These are phyloP conservation scores for Melanotaenia nigrans DNA, from an alignment of 2,797 vertebrate genomes.

Conservation along the genomic window DNA sequence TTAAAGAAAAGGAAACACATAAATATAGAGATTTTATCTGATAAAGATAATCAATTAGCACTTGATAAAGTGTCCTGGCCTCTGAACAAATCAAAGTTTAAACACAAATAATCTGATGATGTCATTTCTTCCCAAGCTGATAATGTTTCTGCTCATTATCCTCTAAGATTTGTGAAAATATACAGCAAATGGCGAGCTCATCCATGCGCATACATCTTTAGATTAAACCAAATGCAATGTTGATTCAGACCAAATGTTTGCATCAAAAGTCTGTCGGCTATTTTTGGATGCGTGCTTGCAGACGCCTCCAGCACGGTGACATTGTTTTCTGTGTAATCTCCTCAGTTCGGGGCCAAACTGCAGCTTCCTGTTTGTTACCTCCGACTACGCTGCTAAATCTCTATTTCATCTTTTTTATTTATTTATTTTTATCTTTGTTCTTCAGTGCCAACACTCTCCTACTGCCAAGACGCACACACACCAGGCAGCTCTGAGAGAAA, in stretches of 20 bases:
- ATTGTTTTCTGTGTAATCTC: constrained; percentile 69
- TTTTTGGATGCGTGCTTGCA: constrained; percentile 52
- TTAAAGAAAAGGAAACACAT: constrained; percentile 18
- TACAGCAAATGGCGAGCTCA: constrained; percentile 47
- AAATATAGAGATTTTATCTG: constrained; percentile 20
- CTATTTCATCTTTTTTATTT: constrained; percentile 18
- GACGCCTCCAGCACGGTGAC: constrained; percentile 54
- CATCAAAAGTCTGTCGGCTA: constrained; percentile 41
- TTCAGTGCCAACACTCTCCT: constrained; percentile 36
- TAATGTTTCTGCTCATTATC: constrained; percentile 22
- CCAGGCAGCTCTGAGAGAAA: constrained; percentile 13
- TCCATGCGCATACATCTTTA: constrained; percentile 34
- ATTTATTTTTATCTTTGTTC: constrained; percentile 21
- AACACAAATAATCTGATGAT: not conserved
- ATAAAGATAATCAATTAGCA: not conserved
- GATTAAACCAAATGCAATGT: constrained; percentile 38
- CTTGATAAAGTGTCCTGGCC: not conserved
- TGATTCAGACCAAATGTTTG: constrained; percentile 58
- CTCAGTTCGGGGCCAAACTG: constrained; percentile 48
- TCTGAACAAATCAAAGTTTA: not conserved
- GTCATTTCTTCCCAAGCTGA: not conserved
- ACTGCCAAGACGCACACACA: constrained; percentile 41
- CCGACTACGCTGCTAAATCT: constrained; percentile 34
- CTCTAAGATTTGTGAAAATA: constrained; percentile 34
- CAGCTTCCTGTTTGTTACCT: constrained; percentile 51